Conservation (phyloP, 2,797 vertebrate genomes). For the Pogonophryne albipinna region DNA sequence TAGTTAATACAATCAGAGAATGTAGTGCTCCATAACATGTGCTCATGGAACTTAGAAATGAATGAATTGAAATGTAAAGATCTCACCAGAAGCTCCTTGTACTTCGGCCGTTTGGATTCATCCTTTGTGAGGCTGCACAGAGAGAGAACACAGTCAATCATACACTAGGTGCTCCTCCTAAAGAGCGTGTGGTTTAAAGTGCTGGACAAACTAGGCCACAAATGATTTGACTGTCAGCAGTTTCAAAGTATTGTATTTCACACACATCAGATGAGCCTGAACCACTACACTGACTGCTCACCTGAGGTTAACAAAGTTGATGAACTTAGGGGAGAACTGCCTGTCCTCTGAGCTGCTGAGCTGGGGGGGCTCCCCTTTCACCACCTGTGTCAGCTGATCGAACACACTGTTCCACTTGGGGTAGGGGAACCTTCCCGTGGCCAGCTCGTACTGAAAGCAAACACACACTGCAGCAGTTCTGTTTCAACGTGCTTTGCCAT, state of each 20-base stretch:
- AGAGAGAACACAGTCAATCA: conserved; percentile 15
- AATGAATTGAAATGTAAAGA: too few species aligned
- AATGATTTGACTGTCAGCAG: background rate
- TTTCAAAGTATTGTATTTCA: background rate
- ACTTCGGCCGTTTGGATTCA: conserved; percentile 99
- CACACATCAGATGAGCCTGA: background rate
- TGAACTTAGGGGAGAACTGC: conserved; percentile 97
- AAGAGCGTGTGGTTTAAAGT: background rate
- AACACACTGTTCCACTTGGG: conserved; percentile 99
- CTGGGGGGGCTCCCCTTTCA: conserved; percentile 97
- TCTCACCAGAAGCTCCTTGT: conserved; percentile 97
- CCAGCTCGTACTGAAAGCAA: conserved; percentile 92
- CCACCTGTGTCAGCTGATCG: conserved; percentile 98
- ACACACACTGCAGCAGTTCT: conserved; percentile 2
- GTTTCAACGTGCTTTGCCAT: background rate
- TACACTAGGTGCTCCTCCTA: background rate
- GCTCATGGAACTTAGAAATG: too few species aligned
- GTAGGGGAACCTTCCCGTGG: conserved; percentile 96
- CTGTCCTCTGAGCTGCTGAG: conserved; percentile 97
- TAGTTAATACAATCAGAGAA: too few species aligned
- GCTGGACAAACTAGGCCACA: too few species aligned
- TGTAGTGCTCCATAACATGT: too few species aligned
- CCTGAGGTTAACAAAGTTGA: conserved; percentile 99
- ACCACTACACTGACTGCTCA: conserved; percentile 69
- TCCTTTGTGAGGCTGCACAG: conserved; percentile 97